These are phyloP conservation scores for Ariolimax columbianus DNA, from an alignment of 2,888 invertebrate species.

Conservation along the genomic window DNA sequence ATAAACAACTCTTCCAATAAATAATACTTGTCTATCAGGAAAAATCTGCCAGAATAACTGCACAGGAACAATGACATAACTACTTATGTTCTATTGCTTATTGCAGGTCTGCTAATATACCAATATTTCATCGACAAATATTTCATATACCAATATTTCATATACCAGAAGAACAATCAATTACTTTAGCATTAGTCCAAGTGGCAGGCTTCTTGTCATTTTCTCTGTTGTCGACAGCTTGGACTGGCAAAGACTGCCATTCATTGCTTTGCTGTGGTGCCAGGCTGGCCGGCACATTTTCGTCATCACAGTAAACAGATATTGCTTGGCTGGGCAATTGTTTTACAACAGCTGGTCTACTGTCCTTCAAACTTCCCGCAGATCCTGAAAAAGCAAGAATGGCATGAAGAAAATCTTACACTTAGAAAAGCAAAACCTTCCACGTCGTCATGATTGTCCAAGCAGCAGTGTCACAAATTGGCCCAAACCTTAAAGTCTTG, in stretches of 20 bases:
- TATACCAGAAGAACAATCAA: too few relatives aligned
- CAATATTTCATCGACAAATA: too few relatives aligned
- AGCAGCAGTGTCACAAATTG: too few relatives aligned
- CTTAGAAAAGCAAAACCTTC: not conserved
- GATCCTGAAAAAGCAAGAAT: conserved; percentile 8
- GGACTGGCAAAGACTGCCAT: conserved; percentile 63
- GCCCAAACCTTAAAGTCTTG: too few relatives aligned
- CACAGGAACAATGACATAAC: too few relatives aligned
- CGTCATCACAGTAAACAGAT: conserved; percentile 68
- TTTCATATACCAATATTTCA: too few relatives aligned
- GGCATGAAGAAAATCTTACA: too few relatives aligned
- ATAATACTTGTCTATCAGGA: too few relatives aligned
- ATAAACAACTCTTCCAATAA: too few relatives aligned
- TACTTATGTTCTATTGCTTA: too few relatives aligned
- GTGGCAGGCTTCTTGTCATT: conserved; percentile 86
- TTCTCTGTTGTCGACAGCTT: conserved; percentile 81
- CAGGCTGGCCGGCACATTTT: conserved; percentile 56
- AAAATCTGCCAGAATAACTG: too few relatives aligned
- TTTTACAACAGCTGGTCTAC: conserved; percentile 11
- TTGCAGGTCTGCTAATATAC: too few relatives aligned
- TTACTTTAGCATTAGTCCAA: conserved; percentile 82
- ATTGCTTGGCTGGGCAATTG: conserved; percentile 55
- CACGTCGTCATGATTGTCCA: not conserved
- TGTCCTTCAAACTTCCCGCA: conserved; percentile 25
- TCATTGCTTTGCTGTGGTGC: conserved; percentile 68